Evolutionary conservation across 2,797 vertebrate genomes (phyloP).

Genomic region (Fringilla coelebs): DNA sequence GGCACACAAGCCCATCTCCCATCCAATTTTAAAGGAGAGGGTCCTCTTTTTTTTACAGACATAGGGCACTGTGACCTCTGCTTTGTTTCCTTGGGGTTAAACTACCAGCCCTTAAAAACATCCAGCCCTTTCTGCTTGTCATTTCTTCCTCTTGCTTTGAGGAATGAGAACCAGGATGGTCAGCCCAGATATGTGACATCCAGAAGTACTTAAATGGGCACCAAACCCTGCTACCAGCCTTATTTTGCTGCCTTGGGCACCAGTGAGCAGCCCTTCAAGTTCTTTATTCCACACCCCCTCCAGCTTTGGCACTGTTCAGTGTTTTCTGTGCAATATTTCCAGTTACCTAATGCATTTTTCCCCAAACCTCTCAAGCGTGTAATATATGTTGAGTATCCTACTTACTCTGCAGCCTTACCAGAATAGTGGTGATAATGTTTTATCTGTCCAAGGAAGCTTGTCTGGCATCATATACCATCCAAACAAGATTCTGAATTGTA

Average conservation of each 20-base stretch:
- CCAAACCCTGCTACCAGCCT: neutral
- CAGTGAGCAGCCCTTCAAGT: neutral
- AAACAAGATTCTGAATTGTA: constrained; percentile 47
- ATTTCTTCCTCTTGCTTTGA: neutral
- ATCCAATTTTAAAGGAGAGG: neutral
- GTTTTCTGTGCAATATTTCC: constrained; percentile 7
- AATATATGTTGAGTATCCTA: constrained; percentile 32
- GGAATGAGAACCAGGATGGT: neutral
- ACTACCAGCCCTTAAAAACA: neutral
- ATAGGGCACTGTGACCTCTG: neutral
- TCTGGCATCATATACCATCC: constrained; percentile 10
- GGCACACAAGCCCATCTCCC: neutral
- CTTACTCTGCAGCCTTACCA: constrained; percentile 22
- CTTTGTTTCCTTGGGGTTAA: neutral
- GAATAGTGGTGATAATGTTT: constrained; percentile 48
- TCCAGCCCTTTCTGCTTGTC: neutral
- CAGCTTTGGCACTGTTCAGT: neutral
- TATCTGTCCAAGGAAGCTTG: constrained; percentile 30
- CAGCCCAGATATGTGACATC: neutral
- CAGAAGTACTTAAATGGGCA: neutral
- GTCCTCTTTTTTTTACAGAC: neutral
- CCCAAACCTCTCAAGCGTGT: neutral
- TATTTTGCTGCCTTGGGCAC: neutral
- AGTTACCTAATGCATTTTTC: constrained; percentile 9
- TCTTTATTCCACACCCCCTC: neutral